phyloP scores from a whole-genome alignment of 2,113 vertebrate species.

The Okapia johnstoni region DNA sequence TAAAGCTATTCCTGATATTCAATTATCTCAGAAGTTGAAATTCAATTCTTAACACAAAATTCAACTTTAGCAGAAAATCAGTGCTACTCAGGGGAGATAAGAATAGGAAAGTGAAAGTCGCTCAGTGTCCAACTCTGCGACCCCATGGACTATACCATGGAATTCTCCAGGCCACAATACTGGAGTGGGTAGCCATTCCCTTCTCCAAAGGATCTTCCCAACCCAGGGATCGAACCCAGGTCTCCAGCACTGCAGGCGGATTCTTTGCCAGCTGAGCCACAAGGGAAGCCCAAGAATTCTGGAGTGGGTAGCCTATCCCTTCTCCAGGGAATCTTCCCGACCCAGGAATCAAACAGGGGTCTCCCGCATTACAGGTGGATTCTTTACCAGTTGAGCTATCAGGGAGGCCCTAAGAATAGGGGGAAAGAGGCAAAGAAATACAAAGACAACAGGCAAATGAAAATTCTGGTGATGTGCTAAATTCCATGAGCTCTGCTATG shows the following conservation, averaged over 20 bases:
- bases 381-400: neutral
- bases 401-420: neutral
- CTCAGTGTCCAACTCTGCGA: neutral
- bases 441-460: neutral
- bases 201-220: neutral
- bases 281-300: neutral
- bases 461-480: neutral
- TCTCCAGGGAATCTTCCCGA: neutral
- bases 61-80: constrained; percentile 18
- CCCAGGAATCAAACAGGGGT: neutral
- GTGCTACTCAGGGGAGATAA: neutral
- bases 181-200: neutral
- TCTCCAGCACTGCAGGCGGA: neutral
- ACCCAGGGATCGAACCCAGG: neutral
- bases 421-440: neutral
- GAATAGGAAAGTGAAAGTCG: neutral
- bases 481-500: neutral
- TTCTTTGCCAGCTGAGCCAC: neutral
- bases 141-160: neutral
- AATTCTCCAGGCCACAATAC: neutral
- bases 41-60: constrained; percentile 46
- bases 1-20: constrained; percentile 35
- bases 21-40: neutral
- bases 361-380: neutral
- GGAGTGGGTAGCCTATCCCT: neutral